These are phyloP conservation scores for Caligus rogercresseyi DNA, from an alignment of 1,140 invertebrate species.

Conservation along the genomic window DNA sequence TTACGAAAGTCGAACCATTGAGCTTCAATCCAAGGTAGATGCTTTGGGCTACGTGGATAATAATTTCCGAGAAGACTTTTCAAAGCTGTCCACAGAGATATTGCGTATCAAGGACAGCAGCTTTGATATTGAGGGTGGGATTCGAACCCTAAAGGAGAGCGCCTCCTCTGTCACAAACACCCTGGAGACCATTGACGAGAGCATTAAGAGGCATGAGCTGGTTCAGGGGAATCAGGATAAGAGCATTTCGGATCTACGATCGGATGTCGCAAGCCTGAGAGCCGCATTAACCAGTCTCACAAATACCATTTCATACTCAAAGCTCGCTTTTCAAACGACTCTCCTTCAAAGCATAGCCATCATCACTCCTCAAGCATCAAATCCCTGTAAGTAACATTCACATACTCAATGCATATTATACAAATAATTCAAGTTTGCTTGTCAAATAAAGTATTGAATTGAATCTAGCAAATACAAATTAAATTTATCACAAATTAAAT, in stretches of 20 bases:
- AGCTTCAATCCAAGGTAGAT: neutral
- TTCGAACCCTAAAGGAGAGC: neutral
- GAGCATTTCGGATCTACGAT: neutral
- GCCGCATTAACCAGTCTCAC: slow-evolving; percentile 9
- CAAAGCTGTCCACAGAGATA: neutral
- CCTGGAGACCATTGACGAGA: neutral
- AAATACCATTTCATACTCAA: neutral
- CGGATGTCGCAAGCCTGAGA: neutral
- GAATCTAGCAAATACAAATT: no score
- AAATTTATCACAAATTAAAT: no score
- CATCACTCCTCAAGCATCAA: neutral
- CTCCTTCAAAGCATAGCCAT: neutral
- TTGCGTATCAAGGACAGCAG: neutral
- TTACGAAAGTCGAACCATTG: neutral
- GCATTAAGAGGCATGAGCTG: neutral
- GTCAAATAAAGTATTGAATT: no score
- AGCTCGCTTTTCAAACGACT: neutral
- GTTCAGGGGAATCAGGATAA: slow-evolving; percentile 3
- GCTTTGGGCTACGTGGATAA: neutral
- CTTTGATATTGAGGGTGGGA: neutral
- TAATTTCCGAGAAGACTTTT: neutral
- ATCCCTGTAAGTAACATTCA: neutral
- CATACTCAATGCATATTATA: no score
- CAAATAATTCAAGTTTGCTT: no score
- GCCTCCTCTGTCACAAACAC: neutral